These are phyloP conservation scores for Pitta sordida DNA, from an alignment of 2,113 vertebrate species.

Conservation along the genomic window DNA sequence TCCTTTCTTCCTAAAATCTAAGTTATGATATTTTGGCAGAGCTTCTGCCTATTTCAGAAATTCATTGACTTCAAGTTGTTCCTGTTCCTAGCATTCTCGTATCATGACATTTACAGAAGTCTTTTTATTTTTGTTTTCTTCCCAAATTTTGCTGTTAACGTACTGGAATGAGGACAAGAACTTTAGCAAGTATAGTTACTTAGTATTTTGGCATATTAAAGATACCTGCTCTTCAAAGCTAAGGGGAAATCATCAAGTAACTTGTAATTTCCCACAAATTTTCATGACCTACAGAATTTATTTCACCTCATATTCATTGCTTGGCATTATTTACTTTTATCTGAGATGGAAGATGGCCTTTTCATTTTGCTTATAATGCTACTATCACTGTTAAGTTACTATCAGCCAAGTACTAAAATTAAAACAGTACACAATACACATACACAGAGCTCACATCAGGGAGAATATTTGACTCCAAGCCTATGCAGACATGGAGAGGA, in stretches of 20 bases:
- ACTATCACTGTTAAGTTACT: not conserved
- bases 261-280: not conserved
- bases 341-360: not conserved
- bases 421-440: not conserved
- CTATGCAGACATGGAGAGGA: not conserved
- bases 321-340: not conserved
- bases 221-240: not conserved
- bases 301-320: not conserved
- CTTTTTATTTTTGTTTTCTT: not conserved
- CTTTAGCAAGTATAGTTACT: not conserved
- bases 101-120: not conserved
- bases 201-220: not conserved
- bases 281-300: not conserved
- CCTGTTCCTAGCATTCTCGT: not conserved
- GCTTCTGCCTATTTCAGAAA: not conserved
- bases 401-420: not conserved
- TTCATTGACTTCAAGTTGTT: not conserved
- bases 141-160: not conserved
- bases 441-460: not conserved
- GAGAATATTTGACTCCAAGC: not conserved
- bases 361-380: not conserved
- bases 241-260: not conserved
- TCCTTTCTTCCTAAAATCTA: not conserved
- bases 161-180: not conserved
- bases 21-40: not conserved